These are phyloP conservation scores for Dinoponera quadriceps DNA, from an alignment of 1,140 invertebrate species.

Conservation along the genomic window DNA sequence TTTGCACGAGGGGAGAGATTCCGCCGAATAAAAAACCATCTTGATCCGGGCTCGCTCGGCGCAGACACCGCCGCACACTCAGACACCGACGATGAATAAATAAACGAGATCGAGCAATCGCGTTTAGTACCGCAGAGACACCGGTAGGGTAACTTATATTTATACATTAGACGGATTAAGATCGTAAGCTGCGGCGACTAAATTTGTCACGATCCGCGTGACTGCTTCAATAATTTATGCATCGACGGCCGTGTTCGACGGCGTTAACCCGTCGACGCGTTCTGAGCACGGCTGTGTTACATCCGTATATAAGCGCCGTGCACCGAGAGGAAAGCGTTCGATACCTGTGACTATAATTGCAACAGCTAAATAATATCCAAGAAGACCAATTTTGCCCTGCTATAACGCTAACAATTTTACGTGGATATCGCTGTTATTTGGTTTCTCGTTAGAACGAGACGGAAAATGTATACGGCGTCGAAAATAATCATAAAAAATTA, in stretches of 20 bases:
- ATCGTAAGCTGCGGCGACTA: slow-evolving; percentile 36
- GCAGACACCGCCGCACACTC: background rate
- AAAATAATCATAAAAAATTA: no score
- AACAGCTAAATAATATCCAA: no score
- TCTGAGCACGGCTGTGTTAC: slow-evolving; percentile 11
- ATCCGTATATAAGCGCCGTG: background rate
- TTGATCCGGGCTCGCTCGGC: background rate
- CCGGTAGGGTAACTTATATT: slow-evolving; percentile 23
- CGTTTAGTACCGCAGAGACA: no score
- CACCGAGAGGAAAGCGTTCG: background rate
- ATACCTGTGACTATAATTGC: no score
- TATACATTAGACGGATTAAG: slow-evolving; percentile 49
- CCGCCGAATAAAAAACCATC: slow-evolving; percentile 9
- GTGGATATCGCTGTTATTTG: no score
- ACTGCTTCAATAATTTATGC: slow-evolving; percentile 58
- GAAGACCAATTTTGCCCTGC: no score
- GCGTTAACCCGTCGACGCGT: slow-evolving; percentile 31
- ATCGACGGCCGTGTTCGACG: slow-evolving; percentile 45
- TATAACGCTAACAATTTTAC: no score
- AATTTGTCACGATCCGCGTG: slow-evolving; percentile 56
- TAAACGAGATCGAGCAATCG: background rate
- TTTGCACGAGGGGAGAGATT: background rate
- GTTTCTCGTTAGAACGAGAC: no score
- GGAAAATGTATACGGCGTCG: no score
- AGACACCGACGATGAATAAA: background rate